Evolutionary conservation across 1,140 invertebrate genomes (phyloP).

Genomic region (Euwallacea similis): DNA sequence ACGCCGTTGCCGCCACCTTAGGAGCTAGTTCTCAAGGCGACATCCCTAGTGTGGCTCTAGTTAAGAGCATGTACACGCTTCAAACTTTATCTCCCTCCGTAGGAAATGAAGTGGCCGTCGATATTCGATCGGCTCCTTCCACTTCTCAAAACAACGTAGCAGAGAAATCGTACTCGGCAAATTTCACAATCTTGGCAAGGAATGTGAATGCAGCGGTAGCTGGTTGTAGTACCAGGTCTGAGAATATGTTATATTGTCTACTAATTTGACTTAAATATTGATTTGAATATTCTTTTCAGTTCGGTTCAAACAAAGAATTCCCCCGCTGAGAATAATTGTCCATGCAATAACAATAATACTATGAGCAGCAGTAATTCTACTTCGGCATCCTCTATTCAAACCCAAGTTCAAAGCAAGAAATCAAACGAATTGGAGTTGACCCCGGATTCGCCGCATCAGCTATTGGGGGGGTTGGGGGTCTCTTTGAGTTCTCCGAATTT

Average conservation of each 20-base stretch:
- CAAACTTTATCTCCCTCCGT: constrained; percentile 17
- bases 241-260: not conserved
- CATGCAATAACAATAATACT: constrained; percentile 20
- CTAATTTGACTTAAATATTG: constrained; percentile 1
- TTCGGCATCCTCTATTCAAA: constrained; percentile 40
- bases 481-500: constrained; percentile 53
- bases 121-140: constrained; percentile 24
- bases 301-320: constrained; percentile 12
- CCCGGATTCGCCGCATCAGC: constrained; percentile 40
- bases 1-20: constrained; percentile 60
- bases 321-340: constrained; percentile 24
- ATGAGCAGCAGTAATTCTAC: constrained; percentile 35
- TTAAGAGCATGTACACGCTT: constrained; percentile 45
- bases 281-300: not conserved
- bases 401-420: constrained; percentile 32
- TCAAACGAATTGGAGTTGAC: constrained; percentile 17
- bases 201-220: constrained; percentile 22
- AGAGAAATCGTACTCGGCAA: constrained; percentile 40
- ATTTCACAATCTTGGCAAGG: constrained; percentile 23
- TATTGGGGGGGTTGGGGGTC: constrained; percentile 43
- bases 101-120: constrained; percentile 27
- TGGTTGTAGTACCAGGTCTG: constrained; percentile 24
- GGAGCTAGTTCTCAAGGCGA: constrained; percentile 47
- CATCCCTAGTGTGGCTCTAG: constrained; percentile 38
- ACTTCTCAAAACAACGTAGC: constrained; percentile 41